phyloP scores from a whole-genome alignment of 2,113 vertebrate species.

The Mus spicilegus region DNA sequence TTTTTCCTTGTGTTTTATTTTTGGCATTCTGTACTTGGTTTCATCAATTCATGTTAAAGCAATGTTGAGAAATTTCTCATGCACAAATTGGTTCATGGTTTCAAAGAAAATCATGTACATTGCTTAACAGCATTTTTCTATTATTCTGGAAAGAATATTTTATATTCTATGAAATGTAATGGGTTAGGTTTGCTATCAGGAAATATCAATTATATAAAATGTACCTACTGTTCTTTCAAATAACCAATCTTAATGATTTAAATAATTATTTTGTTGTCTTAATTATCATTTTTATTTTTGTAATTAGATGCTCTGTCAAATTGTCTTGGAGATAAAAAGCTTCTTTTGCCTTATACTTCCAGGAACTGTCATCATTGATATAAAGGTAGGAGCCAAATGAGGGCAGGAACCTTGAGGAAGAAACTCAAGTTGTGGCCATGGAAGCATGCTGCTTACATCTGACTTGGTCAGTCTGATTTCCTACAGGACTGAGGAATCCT shows the following conservation, averaged over 20 bases:
- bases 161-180: background rate
- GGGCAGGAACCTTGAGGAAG: background rate
- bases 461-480: background rate
- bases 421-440: background rate
- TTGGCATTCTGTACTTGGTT: background rate
- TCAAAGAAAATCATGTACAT: background rate
- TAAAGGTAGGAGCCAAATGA: background rate
- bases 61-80: background rate
- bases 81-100: background rate
- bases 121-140: background rate
- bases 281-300: background rate
- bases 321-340: no score
- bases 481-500: background rate
- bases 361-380: background rate
- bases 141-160: background rate
- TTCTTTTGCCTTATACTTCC: background rate
- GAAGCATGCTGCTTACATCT: background rate
- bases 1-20: background rate
- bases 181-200: background rate
- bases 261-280: background rate
- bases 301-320: background rate
- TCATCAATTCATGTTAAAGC: background rate
- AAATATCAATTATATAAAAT: background rate
- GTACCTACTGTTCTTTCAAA: background rate
- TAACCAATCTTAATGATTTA: background rate